Evolutionary conservation across 1,140 invertebrate genomes (phyloP), one percentile per base, ranked within the genome.

Genomic region (Centruroides sculpturatus): DNA sequence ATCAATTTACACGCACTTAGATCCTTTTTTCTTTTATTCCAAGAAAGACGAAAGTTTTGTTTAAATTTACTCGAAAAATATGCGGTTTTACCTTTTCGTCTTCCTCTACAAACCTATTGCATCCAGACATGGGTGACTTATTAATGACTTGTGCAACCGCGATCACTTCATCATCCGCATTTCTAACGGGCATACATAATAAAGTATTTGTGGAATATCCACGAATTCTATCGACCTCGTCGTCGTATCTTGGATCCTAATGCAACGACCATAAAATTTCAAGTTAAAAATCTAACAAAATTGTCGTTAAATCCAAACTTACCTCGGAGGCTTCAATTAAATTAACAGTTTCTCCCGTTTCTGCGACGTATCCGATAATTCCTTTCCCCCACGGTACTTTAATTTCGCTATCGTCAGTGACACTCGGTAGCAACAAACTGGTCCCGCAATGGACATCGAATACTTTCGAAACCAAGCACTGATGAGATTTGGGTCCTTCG

Each of bases 101-200:
- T 41, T 41, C 41, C 8, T 41, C 41, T 5, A 41, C 41, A 41
- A 41, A 41, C 41, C 41, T 41, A 41, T 8, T 6, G 41, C 41
- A 41, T 6, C 41, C 41, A 8, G 41, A 41, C 8, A 41, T 41
- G 5, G 41, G 41, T 6, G 41, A 66, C 7, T 77, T 76, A 66
- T 77, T 78, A 64, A 77, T 71, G n/a, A 76, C 75, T 66, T 78
- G 77, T 35, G 75, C 75, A 12, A 78, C 75, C 3, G 75, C 77
- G 51, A 78, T 76, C 35, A 78, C 70, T 47, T 77, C 76, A 51
- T 74, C 74, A 55, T 73, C 71, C 8, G 71, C 69, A 59, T 73
- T 75, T 55, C 68, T 69, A 36, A 78, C 72, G 7, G 76, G 73
- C 75, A 77, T 76, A 65, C 75, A 76, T 4, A 78, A 71, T 13